Base-by-base conservation (phyloP, 2,797 vertebrate species). In the Tarsius wallacei region DNA sequence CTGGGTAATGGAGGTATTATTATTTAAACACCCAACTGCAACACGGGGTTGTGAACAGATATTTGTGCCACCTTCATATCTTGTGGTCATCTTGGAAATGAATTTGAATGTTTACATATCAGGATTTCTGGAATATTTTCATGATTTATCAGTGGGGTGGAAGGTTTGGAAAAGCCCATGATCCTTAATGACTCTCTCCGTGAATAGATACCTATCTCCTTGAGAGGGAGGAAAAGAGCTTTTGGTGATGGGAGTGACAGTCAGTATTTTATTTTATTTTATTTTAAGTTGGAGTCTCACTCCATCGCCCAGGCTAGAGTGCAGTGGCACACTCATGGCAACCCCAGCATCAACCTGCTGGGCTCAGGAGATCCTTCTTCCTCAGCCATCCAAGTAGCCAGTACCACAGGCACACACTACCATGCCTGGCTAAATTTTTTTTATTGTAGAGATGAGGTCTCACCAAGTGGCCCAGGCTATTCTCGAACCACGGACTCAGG, bases 31-130 rank as follows among this genome's bases (percentile, higher is more conserved):
- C 9, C 9, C 70, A 53, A 3, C 0, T 66, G 83, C 93, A 93
- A 81, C 47, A 70, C 2, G 2, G 14, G 24, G 13, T 28, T 91
- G 57, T 36, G 74, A 28, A 16, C 7, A 93, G 68, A 82, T 6
- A 17, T 14, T n/a, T 33, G 26, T 87, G 57, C 78, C 70, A 42
- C 78, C 91, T 86, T 64, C 89, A 80, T 36, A 53, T 73, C 26
- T 33, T 83, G 51, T 74, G 64, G 36, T 57, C 51, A 26, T 70
- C 28, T 42, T 77, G n/a, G 77, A 96, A 61, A 78, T 80, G 31
- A 84, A 92, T 36, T 24, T 74, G 49, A 51, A 64, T 76, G 15
- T 70, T 91, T 86, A 89, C 81, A 80, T 80, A 87, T 12, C 19
- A 13, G 10, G n/a, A 87, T 91, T 94, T 53, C 63, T 76, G 85